These are phyloP conservation scores for Horisme vitalbata DNA, from an alignment of 2,888 invertebrate species.

Conservation along the genomic window DNA sequence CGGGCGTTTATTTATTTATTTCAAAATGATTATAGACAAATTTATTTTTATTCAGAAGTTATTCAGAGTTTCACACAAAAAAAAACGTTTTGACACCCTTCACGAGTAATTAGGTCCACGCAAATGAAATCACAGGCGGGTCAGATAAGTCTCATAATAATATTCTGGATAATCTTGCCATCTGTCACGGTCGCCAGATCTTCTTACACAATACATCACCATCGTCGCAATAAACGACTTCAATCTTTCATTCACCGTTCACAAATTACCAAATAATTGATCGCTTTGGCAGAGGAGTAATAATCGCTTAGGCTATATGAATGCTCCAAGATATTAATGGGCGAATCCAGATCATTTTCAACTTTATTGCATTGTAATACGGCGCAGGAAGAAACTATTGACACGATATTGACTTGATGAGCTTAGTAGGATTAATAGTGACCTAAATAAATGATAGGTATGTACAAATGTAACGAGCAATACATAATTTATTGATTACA, in stretches of 20 bases:
- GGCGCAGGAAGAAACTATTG: constrained; percentile 1
- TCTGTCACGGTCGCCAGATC: background rate
- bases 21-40: too few relatives aligned
- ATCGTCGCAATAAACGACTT: constrained; percentile 23
- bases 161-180: background rate
- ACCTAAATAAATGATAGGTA: too few relatives aligned
- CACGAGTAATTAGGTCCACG: too few relatives aligned
- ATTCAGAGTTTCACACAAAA: too few relatives aligned
- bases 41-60: too few relatives aligned
- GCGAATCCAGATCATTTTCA: background rate
- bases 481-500: too few relatives aligned
- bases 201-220: constrained; percentile 7
- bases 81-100: too few relatives aligned
- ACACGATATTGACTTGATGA: background rate
- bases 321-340: constrained; percentile 11
- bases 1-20: too few relatives aligned
- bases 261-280: constrained; percentile 44
- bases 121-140: too few relatives aligned
- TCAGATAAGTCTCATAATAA: too few relatives aligned
- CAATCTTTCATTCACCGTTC: constrained; percentile 36
- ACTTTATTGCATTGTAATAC: constrained; percentile 1
- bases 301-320: constrained; percentile 29
- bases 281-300: constrained; percentile 33
- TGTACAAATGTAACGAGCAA: too few relatives aligned
- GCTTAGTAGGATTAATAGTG: background rate